Conservation (phyloP, 2,113 vertebrate species). For the Centropus bengalensis region DNA sequence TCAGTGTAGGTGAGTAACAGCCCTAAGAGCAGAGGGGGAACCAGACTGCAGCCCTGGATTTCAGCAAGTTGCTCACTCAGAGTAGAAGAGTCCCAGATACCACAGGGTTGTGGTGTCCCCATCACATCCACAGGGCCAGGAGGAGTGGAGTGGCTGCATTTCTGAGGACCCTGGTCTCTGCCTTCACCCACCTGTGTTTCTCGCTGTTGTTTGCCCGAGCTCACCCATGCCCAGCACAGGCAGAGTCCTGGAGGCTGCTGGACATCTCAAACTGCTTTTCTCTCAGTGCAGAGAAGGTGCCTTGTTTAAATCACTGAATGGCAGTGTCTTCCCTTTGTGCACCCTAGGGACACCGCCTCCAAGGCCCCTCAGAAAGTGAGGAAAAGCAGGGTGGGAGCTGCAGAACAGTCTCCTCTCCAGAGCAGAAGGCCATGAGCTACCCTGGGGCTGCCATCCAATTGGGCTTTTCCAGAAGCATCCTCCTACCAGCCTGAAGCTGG, state of each 20-base stretch:
- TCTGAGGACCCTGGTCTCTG: neutral
- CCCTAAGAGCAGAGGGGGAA: neutral
- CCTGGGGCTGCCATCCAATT: neutral
- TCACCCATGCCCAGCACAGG: accelerated
- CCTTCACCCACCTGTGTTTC: neutral
- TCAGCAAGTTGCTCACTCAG: neutral
- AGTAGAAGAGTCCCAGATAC: neutral
- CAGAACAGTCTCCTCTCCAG: neutral
- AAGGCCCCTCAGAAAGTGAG: neutral
- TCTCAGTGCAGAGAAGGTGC: neutral
- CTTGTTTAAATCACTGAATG: accelerated
- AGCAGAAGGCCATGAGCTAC: neutral
- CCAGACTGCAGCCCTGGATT: neutral
- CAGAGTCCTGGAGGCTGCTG: neutral
- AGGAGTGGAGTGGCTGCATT: neutral
- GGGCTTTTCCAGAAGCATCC: neutral
- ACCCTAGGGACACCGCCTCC: neutral
- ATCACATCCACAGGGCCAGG: accelerated
- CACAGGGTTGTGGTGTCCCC: neutral
- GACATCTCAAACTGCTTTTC: neutral
- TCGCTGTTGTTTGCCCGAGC: neutral
- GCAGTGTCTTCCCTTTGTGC: neutral
- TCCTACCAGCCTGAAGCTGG: neutral
- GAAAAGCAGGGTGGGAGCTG: neutral
- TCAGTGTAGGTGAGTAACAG: slow-evolving; percentile 17